Evolutionary conservation across 2,888 invertebrate species (phyloP).

Genomic region (Eilema sororculum): DNA sequence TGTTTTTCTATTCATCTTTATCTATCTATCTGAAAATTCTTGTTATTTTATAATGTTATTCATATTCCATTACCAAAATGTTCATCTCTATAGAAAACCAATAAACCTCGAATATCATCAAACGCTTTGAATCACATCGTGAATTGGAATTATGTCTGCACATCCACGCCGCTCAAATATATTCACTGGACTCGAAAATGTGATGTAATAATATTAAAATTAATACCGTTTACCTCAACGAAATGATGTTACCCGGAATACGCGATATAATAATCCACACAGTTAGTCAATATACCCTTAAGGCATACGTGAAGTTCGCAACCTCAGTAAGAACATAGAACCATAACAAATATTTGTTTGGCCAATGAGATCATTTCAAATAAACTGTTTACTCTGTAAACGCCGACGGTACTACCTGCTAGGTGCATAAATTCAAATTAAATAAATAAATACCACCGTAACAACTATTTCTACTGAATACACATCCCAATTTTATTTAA

Average conservation of each 20-base stretch:
- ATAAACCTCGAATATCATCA: background rate
- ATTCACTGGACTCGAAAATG: background rate
- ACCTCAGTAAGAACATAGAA: background rate
- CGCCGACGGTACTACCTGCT: conserved; percentile 19
- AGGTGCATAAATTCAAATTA: conserved; percentile 27
- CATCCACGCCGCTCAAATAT: background rate
- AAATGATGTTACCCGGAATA: background rate
- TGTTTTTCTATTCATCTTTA: too few species aligned
- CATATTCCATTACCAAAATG: background rate
- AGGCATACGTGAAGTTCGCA: background rate
- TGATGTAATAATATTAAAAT: background rate
- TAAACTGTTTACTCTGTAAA: conserved; percentile 30
- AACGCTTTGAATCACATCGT: background rate
- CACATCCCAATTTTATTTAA: conserved; percentile 10
- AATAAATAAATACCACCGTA: conserved; percentile 35
- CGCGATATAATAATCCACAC: background rate
- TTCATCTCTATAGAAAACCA: background rate
- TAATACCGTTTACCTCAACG: background rate
- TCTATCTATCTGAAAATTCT: too few species aligned
- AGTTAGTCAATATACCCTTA: conserved; percentile 7
- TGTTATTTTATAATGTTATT: too few species aligned
- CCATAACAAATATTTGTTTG: conserved; percentile 18
- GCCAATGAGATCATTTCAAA: conserved; percentile 16
- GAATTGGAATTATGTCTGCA: background rate
- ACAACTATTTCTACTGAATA: conserved; percentile 29